These are phyloP conservation scores for Spilarctia lutea DNA, from an alignment of 2,888 invertebrate genomes.

Conservation along the genomic window DNA sequence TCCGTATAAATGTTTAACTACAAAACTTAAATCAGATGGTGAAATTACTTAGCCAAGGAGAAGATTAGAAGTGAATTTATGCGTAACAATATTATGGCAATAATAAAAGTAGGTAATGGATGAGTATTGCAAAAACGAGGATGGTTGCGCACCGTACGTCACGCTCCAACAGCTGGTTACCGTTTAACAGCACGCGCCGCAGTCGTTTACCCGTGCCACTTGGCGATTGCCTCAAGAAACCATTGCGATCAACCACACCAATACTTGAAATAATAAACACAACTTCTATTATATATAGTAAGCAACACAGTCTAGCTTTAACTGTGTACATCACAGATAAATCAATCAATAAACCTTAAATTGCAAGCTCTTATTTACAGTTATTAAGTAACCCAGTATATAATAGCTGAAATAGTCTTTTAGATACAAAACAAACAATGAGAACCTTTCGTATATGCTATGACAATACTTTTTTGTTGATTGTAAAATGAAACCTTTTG, in stretches of 20 bases:
- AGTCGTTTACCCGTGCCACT: constrained; percentile 55
- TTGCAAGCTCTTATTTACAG: neutral
- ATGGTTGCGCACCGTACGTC: constrained; percentile 73
- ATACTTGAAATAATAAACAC: constrained; percentile 23
- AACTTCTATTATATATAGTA: neutral
- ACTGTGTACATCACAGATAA: too few species aligned
- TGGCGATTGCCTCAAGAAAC: constrained; percentile 54
- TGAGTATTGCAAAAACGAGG: constrained; percentile 70
- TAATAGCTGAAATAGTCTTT: neutral
- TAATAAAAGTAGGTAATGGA: constrained; percentile 48
- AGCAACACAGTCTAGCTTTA: neutral
- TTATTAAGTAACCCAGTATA: neutral
- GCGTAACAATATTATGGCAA: constrained; percentile 61
- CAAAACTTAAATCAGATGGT: constrained; percentile 11
- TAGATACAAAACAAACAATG: neutral
- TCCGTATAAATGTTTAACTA: neutral
- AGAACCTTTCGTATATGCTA: neutral
- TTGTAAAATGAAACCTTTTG: neutral
- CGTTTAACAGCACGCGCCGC: constrained; percentile 66
- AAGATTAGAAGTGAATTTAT: constrained; percentile 28
- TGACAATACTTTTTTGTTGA: neutral
- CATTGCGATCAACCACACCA: constrained; percentile 16
- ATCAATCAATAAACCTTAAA: neutral
- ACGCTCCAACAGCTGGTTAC: constrained; percentile 75
- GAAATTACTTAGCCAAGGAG: constrained; percentile 27